Evolutionary conservation across 30 jellyfish, hydroid and myxozoan genomes (phyloP), one percentile per base, ranked within the genome.

Genomic region (Chrysaora quinquecirrha): DNA sequence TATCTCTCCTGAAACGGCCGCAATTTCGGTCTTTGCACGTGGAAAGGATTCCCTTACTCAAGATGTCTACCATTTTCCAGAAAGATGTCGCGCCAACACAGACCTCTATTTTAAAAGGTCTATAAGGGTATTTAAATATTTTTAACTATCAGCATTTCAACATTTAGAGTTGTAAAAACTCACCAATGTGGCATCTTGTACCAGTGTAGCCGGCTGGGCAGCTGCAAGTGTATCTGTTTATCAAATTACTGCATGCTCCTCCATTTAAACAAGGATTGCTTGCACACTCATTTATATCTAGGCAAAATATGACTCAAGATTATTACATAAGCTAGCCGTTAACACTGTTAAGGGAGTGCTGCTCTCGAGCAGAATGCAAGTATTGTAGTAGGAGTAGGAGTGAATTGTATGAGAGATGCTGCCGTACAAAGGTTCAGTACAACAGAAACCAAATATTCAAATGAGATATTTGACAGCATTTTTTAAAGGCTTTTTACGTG

Each of bases 151-250:
- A 16, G 58, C 16, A 20, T 48, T 29, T 64, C 35, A 2, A 18
- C 21, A 12, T 11, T 18, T 3, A 18, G 18, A 65, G 19, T 10
- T 23, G 12, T 23, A 65, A 25, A 21, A 21, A 23, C 49, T 16
- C 29, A 68, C 80, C 80, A 18, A 14, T 6, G 38, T 43, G 75
- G 46, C 91, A 80, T 2, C 48, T 80, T n/a, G 61, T 6, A 6
- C 91, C 91, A 22, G 20, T 31, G 63, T 61, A 80, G 10, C 91
- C 91, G 22, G 76, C 48, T 12, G n/a, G 30, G 23, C 91, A 80
- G 34, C 19, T 9, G 24, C 91, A 80, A 1, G 61, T 9, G 63
- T 10, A 80, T 19, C 38, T 61, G 25, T 80, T 80, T 12, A 66
- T 69, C 4, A 18, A 68, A 30, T 80, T 49, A 9, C 22, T 21